Base-by-base conservation (phyloP, 2,888 invertebrate species). In the Labia minor region DNA sequence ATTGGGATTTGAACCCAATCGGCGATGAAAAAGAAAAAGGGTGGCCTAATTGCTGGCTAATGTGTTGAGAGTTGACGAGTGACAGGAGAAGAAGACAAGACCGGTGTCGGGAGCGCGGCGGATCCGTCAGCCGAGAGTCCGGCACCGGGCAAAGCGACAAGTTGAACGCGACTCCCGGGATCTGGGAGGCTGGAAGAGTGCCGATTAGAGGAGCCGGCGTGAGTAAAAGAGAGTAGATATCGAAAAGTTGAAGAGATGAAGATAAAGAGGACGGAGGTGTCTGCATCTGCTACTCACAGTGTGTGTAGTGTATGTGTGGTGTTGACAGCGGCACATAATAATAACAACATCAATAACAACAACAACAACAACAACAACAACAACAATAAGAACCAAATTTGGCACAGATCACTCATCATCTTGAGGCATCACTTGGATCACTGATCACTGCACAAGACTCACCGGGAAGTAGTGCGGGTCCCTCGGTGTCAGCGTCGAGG, bases 401-500 rank as follows among this genome's bases (percentile, higher is more conserved):
- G 33, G 16, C 37, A 19, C 37, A 37, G 21, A 33, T 1, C 18
- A 33, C 64, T 21, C 26, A n/a, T 64, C 26, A 21, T n/a, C 64
- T 21, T 33, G 64, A 26, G 3, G 26, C 26, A 26, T 26, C 64
- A 33, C 64, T 4, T 19, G 10, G n/a, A 21, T 64, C 64, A 33
- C 64, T 21, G 21, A 19, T 26, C 33, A 26, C 11, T 37, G 26
- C 20, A 33, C 19, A 16, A 16, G 66, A 70, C 70, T 70, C 66
- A 70, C 70, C 70, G 62, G 67, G 65, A 61, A 68, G 68, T 63
- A 68, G 64, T 16, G 68, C 37, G 61, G 37, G 73, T 69, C 72
- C 71, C 67, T 76, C 77, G 71, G 78, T 79, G 71, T 81, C 81
- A 71, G 80, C 78, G 74, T 81, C 81, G 70, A 80, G 78, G 72